These are phyloP conservation scores for Tipula lateralis DNA, from an alignment of 2,888 invertebrate species.

Conservation along the genomic window DNA sequence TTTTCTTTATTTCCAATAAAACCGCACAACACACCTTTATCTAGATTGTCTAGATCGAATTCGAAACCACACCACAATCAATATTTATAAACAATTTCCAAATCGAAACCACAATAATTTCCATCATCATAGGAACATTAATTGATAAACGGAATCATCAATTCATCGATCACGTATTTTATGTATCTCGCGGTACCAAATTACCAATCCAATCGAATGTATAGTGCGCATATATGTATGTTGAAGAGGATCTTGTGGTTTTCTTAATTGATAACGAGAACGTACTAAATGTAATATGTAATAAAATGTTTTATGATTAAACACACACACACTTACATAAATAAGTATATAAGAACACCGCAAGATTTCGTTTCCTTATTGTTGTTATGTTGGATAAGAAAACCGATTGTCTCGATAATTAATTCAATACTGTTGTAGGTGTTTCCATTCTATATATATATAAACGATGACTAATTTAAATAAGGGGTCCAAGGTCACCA, in stretches of 20 bases:
- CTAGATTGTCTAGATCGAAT: no score
- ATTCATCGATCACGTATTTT: conserved; percentile 28
- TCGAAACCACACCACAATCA: neutral
- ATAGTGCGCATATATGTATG: neutral
- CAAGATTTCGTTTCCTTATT: neutral
- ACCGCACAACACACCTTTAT: neutral
- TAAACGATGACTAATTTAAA: neutral
- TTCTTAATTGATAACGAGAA: conserved; percentile 15
- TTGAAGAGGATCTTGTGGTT: neutral
- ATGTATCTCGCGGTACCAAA: conserved; percentile 26
- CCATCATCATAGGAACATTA: neutral
- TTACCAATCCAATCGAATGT: neutral
- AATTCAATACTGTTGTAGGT: neutral
- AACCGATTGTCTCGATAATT: neutral
- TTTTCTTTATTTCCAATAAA: neutral
- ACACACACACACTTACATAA: neutral
- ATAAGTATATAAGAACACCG: neutral
- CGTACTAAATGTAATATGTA: neutral
- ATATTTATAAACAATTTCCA: neutral
- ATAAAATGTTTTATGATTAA: conserved; percentile 19
- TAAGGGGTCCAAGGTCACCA: neutral
- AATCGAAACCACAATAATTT: neutral
- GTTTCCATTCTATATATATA: neutral
- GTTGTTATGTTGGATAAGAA: neutral
- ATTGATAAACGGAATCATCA: neutral